phyloP scores from a whole-genome alignment of 2,888 invertebrate genomes.

The Neelides folsomi region DNA sequence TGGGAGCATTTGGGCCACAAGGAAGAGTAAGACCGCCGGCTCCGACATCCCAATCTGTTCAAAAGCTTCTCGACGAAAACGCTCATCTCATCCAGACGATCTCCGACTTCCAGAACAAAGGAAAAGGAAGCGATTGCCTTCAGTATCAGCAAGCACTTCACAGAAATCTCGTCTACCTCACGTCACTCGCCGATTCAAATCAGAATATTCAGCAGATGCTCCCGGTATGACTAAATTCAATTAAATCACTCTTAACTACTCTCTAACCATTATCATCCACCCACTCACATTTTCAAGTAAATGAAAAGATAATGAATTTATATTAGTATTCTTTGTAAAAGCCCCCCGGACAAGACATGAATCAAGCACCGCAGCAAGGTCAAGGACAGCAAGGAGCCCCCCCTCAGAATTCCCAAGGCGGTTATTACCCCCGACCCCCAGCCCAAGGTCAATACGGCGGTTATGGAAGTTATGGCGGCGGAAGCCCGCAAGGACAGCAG shows the following conservation, averaged over 20 bases:
- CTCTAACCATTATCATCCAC: neutral
- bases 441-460: conserved; percentile 17
- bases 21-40: conserved; percentile 42
- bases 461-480: conserved; percentile 23
- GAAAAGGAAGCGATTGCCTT: conserved; percentile 80
- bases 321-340: conserved; percentile 4
- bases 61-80: conserved; percentile 90
- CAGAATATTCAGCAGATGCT: conserved; percentile 80
- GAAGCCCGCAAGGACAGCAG: conserved; percentile 21
- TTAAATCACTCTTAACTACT: neutral
- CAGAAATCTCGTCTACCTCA: conserved; percentile 86
- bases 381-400: conserved; percentile 16
- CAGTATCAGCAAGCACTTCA: conserved; percentile 88
- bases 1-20: conserved; percentile 29
- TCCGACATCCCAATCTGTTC: conserved; percentile 70
- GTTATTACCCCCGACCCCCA: conserved; percentile 24
- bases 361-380: conserved; percentile 20
- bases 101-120: conserved; percentile 90
- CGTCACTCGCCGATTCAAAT: conserved; percentile 89
- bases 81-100: conserved; percentile 92
- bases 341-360: conserved; percentile 23
- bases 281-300: neutral
- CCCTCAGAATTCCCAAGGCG: too few species aligned
- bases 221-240: conserved; percentile 53
- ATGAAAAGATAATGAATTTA: neutral